Base-by-base conservation (phyloP, 1,140 invertebrate species). In the Metaphire vulgaris region DNA sequence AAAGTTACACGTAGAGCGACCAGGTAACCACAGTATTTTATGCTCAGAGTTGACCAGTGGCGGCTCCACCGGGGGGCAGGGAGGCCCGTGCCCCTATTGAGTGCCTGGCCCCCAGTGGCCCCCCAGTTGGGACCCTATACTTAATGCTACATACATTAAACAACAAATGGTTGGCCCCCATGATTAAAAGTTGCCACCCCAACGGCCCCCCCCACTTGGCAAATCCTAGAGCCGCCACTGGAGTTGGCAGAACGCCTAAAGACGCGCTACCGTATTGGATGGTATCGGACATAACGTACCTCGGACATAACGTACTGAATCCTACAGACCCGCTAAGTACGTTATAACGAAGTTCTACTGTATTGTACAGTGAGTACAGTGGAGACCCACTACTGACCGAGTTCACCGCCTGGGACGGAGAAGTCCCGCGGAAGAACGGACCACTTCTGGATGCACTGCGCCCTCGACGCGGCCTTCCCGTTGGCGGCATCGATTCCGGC, bases 401-500 rank as follows among this genome's bases (percentile, higher is more conserved):
- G 87, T 89, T 95, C 93, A 78, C 93, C 93, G 28, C 91, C 92
- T 74, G 89, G 85, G 77, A 93, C 86, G n/a, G 92, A 93, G 85
- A 96, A 95, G 83, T 95, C 93, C 33, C 88, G 88, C 0, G 92
- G 92, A 77, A 96, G 86, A 78, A 96, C 90, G 28, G 88, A 86
- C 86, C 94, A 94, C 83, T 96, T 96, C 83, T 95, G 93, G 72
- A 96, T 89, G 83, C 89, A 91, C 82, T 94, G 93, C 69, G 93
- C 93, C 85, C 93, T 93, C 21, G 92, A 94, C 77, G 91, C 90
- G 64, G 92, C 90, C 77, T 90, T 87, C 76, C 88, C 87, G 85
- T 95, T 96, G 33, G 90, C 91, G 79, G 89, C 86, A 73, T 90
- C 88, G 74, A 96, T 91, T 33, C 89, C 93, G 2, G 32, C 28